Base-by-base conservation (phyloP, 2,113 vertebrate species). In the Microcebus murinus region DNA sequence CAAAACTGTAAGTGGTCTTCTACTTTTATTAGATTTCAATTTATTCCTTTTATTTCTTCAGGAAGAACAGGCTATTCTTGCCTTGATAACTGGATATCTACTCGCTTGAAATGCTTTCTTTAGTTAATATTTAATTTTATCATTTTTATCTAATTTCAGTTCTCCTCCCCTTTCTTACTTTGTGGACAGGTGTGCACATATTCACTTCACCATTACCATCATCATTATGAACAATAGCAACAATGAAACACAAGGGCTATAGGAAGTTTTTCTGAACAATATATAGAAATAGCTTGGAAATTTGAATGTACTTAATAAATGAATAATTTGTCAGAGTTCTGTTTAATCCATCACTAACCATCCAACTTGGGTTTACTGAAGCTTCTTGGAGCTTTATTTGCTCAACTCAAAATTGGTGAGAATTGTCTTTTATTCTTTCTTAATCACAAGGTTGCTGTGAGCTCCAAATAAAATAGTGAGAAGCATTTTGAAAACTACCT, bases 401-500 rank as follows among this genome's bases (percentile, higher is more conserved):
- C 23, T 61, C 45, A 81, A 17, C 29, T 59, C 52, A 45, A 45
- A 85, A 87, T 63, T 68, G 6, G 25, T 57, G 25, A 50, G 5
- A 71, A 61, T 76, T 36, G 9, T 55, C 17, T 6, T 50, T 87
- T 81, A n/a, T 18, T 14, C 0, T 3, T 87, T 52, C 50, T 52
- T 34, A 85, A 70, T 70, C 61, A 61, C 14, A 52, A 74, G 31
- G 34, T 50, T 87, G 29, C 39, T 80, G 17, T 77, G 23, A 55
- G 52, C 23, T 87, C 6, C 34, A 71, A 91, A 57, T 70, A 77
- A 70, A 77, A 67, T 31, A 83, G 59, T 42, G 20, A 82, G 23
- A 79, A 91, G 68, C 42, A 83, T 83, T 94, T 83, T 79, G 85
- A 83, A 88, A 91, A 77, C 42, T 61, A 21, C 39, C 29, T 17